These are phyloP conservation scores for Notiomystis cincta DNA, from an alignment of 2,113 vertebrate species.

Conservation along the genomic window DNA sequence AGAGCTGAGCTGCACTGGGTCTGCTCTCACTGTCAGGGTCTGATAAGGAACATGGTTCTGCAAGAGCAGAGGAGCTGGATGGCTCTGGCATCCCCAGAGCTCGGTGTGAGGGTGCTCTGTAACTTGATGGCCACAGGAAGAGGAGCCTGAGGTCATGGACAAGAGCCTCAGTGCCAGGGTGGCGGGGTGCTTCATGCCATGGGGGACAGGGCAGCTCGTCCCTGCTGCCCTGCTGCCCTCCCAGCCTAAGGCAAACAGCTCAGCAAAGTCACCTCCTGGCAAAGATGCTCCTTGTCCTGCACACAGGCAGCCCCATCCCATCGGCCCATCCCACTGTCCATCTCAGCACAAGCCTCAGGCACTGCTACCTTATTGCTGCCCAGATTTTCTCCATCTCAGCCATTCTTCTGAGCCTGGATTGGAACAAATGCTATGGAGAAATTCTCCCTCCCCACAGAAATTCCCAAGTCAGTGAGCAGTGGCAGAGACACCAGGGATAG, in stretches of 20 bases:
- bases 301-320: background rate
- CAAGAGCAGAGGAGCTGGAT: background rate
- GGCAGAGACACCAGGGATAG: background rate
- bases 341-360: background rate
- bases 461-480: background rate
- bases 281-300: background rate
- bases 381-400: background rate
- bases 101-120: background rate
- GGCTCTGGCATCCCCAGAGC: background rate
- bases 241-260: background rate
- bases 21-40: background rate
- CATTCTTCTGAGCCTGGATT: background rate
- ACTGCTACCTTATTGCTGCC: rapidly evolving
- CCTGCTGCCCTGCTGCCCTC: background rate
- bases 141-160: background rate
- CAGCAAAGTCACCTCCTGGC: background rate
- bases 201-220: background rate
- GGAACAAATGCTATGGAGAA: background rate
- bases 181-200: rapidly evolving
- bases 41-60: rapidly evolving
- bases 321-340: background rate
- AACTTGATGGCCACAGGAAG: rapidly evolving
- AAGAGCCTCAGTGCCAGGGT: background rate
- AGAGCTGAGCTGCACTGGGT: rapidly evolving
- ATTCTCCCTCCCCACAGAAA: background rate